These are phyloP conservation scores for Spea hammondii DNA, from an alignment of 2,797 vertebrate species.

Conservation along the genomic window DNA sequence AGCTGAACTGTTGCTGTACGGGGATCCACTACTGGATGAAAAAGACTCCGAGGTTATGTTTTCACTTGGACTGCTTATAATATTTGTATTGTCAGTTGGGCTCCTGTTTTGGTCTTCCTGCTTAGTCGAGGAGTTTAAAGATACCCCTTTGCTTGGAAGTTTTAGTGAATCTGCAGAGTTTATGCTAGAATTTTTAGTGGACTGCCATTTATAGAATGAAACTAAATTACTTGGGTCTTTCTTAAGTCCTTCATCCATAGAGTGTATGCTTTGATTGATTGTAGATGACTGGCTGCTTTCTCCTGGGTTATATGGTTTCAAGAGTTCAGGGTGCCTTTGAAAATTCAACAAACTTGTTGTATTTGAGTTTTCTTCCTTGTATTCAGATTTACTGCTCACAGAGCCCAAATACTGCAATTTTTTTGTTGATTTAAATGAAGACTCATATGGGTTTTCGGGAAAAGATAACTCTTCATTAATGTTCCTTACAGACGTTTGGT, in stretches of 20 bases:
- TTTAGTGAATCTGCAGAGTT: conserved; percentile 59
- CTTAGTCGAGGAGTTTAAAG: conserved; percentile 54
- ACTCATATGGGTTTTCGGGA: conserved; percentile 71
- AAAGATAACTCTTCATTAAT: conserved; percentile 55
- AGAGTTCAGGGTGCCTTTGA: conserved; percentile 87
- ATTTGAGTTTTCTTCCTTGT: conserved; percentile 66
- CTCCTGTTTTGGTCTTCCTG: conserved; percentile 62
- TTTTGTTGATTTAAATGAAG: conserved; percentile 69
- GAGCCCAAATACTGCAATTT: conserved; percentile 60
- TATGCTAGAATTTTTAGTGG: conserved; percentile 44
- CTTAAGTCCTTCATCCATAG: conserved; percentile 58
- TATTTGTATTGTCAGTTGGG: conserved; percentile 58
- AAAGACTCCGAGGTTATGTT: conserved; percentile 56
- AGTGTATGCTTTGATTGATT: conserved; percentile 57
- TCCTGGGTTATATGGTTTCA: conserved; percentile 88
- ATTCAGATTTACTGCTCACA: conserved; percentile 65
- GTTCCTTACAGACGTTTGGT: conserved; percentile 66
- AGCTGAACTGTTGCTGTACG: conserved; percentile 62
- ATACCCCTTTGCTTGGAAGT: conserved; percentile 56
- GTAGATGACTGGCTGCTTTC: conserved; percentile 69
- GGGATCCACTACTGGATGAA: conserved; percentile 59
- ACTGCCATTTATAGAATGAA: conserved; percentile 62
- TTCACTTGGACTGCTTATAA: conserved; percentile 58
- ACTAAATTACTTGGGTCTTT: conserved; percentile 55
- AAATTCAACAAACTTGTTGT: conserved; percentile 80